A percentile compares a stretch with the other conserved stretches of the same genome.
Conservation (phyloP, 92 coral and sea anemone species). For the Palythoa caribaeorum region DNA sequence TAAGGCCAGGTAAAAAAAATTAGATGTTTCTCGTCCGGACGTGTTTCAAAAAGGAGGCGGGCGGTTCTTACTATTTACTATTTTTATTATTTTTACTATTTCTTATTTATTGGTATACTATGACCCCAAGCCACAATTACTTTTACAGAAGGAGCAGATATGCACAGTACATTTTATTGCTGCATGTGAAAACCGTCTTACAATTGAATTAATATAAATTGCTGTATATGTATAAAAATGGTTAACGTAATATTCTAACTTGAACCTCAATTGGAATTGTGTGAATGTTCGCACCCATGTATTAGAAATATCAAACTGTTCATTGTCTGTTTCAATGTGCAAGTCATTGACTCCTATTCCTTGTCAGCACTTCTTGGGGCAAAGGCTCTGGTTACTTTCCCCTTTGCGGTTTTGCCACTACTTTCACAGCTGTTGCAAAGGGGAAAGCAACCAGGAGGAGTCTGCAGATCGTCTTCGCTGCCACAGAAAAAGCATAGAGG, state of each 20-base stretch:
- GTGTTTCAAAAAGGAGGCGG: no score
- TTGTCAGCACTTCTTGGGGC: slow-evolving; percentile 29
- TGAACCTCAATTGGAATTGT: slow-evolving; percentile 23
- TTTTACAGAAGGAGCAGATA: slow-evolving; percentile 40
- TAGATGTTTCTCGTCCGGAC: no score
- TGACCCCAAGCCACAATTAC: slow-evolving; percentile 32
- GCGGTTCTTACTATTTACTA: no score
- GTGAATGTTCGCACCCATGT: slow-evolving; percentile 25
- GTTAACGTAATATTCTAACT: slow-evolving; percentile 11
- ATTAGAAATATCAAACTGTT: slow-evolving; percentile 26
- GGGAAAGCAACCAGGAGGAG: slow-evolving; percentile 47
- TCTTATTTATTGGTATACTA: no score
- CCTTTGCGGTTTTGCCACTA: slow-evolving; percentile 32
- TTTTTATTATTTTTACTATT: no score
- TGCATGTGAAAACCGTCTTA: no score
- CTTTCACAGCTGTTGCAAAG: slow-evolving; percentile 25
- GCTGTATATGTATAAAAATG: background rate
- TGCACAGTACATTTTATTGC: background rate
- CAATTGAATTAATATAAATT: no score
- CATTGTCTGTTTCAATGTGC: no score
- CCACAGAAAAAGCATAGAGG: background rate
- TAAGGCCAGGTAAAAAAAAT: no score
- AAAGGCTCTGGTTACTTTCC: slow-evolving; percentile 31
- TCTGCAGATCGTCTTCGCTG: slow-evolving; percentile 20
- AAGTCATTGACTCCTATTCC: background rate